phyloP scores from a whole-genome alignment of 2,113 vertebrate genomes.

The Thalassoma bifasciatum region DNA sequence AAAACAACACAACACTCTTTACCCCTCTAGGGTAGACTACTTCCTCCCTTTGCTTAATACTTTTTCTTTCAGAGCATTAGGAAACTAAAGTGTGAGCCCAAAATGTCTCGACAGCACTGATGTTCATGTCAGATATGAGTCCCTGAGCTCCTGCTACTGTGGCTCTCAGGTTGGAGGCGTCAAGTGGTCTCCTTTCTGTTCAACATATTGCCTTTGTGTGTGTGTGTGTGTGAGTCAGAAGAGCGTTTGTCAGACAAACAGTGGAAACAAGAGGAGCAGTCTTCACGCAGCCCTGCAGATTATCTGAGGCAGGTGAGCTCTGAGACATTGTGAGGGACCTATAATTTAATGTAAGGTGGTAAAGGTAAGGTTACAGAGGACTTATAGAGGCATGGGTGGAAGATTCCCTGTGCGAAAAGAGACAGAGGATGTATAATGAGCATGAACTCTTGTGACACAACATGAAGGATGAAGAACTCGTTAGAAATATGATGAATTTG shows the following conservation, averaged over 20 bases:
- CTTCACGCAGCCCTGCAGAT: constrained; percentile 54
- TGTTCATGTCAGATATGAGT: constrained; percentile 32
- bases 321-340: constrained; percentile 62
- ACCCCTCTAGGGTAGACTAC: constrained; percentile 51
- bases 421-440: constrained; percentile 23
- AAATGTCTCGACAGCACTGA: constrained; percentile 36
- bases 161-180: constrained; percentile 7
- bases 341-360: constrained; percentile 70
- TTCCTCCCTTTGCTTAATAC: constrained; percentile 49
- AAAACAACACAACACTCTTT: constrained; percentile 42
- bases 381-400: constrained; percentile 23
- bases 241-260: constrained; percentile 46
- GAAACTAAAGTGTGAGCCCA: constrained; percentile 9
- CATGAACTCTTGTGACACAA: constrained; percentile 1
- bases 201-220: constrained; percentile 49
- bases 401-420: constrained; percentile 38
- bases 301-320: constrained; percentile 70
- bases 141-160: constrained; percentile 7
- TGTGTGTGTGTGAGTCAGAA: constrained; percentile 50
- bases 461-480: constrained; percentile 12
- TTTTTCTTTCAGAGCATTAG: constrained; percentile 22
- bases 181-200: constrained; percentile 32
- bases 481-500: constrained; percentile 22
- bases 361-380: constrained; percentile 67
- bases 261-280: constrained; percentile 67